These are phyloP conservation scores for Phorcus lineatus DNA, from an alignment of 2,888 invertebrate species.

Conservation along the genomic window DNA sequence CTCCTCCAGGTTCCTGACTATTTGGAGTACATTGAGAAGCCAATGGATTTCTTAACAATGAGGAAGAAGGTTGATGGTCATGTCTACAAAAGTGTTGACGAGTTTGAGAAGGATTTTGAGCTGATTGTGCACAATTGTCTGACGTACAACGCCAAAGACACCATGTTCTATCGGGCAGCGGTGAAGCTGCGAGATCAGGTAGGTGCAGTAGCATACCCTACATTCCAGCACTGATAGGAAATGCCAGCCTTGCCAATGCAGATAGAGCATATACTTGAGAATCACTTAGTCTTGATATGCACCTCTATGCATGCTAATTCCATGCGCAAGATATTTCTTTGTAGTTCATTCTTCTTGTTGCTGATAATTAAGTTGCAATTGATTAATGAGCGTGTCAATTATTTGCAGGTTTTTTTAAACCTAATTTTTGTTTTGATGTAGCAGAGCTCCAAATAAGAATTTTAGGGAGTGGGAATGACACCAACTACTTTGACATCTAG, in stretches of 20 bases:
- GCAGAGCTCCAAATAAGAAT: too few relatives aligned
- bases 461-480: too few relatives aligned
- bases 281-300: too few relatives aligned
- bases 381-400: too few relatives aligned
- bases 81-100: constrained; percentile 80
- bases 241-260: background rate
- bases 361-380: too few relatives aligned
- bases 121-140: constrained; percentile 97
- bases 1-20: constrained; percentile 87
- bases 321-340: too few relatives aligned
- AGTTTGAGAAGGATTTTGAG: constrained; percentile 91
- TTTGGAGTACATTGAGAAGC: constrained; percentile 86
- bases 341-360: too few relatives aligned
- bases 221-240: background rate
- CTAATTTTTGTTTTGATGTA: too few relatives aligned
- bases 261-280: background rate
- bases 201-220: constrained; percentile 21
- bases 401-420: too few relatives aligned
- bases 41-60: constrained; percentile 95
- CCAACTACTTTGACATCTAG: too few relatives aligned
- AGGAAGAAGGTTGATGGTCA: constrained; percentile 77
- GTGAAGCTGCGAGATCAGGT: constrained; percentile 89
- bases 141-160: constrained; percentile 95
- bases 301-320: too few relatives aligned
- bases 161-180: constrained; percentile 93